Base-by-base conservation (phyloP, 2,888 invertebrate species). In the Cerastoderma edule region DNA sequence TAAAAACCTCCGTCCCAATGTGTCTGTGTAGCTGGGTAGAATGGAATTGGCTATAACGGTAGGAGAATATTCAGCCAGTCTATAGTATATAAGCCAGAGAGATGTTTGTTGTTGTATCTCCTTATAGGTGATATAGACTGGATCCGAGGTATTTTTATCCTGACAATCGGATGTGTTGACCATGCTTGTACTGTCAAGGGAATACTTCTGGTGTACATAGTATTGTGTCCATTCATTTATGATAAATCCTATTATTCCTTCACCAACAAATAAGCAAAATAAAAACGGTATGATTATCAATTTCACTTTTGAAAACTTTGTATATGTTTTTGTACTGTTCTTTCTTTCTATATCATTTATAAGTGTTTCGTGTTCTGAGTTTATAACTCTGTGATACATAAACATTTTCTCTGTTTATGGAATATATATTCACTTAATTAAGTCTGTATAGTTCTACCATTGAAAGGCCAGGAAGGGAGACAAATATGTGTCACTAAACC, bases 171-270 rank as follows among this genome's bases (percentile, higher is more conserved):
- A 60, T 32, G 63, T 60, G 57, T 76, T 70, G 1, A 27, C 33
- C 8, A 27, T 24, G 0, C 39, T 16, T 13, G 65, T 54, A 24
- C 50, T 44, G 39, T 75, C 70, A 3, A 46, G 19, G 44, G 72
- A 72, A 24, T 53, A 57, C 16, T 67, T 19, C n/a, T 53, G 54
- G 53, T 67, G 33, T 13, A 75, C 39, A 13, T 30, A 56, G 13
- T 56, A 50, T 30, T 77, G 77, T 24, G 72, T 80, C 80, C 80
- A 77, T 68, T 78, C 78, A 33, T 72, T 75, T 4, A 75, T 46
- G 13, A 75, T 64, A 66, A 78, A 81, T 30, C 27, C 24, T 6
- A 60, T 16, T 2, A 63, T 50, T 57, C 44, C 39, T 57, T 28
- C 39, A 30, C 68, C 39, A 3, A 57, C 13, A 60, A 33, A 48